phyloP scores from a whole-genome alignment of 2,888 invertebrate species.

The Automeris io region DNA sequence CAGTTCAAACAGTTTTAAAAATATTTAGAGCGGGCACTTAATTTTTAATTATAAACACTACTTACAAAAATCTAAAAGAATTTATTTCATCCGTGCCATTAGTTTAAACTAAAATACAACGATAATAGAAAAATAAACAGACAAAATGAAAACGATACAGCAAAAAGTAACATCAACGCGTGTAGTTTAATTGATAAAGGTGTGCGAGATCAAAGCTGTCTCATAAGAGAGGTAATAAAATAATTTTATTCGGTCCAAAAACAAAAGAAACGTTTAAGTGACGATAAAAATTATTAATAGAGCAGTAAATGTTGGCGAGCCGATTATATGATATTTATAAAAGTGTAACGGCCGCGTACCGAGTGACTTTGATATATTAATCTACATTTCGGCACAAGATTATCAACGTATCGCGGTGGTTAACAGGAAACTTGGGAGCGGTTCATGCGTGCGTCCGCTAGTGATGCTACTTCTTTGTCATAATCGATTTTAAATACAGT shows the following conservation, averaged over 20 bases:
- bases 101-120: too few relatives aligned
- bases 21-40: too few relatives aligned
- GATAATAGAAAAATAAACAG: too few relatives aligned
- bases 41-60: too few relatives aligned
- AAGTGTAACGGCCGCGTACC: constrained; percentile 18
- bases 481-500: too few relatives aligned
- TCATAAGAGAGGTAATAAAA: constrained; percentile 37
- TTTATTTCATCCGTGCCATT: too few relatives aligned
- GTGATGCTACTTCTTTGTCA: constrained; percentile 32
- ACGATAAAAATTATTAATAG: constrained; percentile 65
- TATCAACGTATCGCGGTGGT: constrained; percentile 47
- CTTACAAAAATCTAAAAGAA: too few relatives aligned
- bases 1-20: too few relatives aligned
- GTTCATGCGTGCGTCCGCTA: constrained; percentile 39
- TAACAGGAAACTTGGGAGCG: constrained; percentile 38
- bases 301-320: constrained; percentile 47
- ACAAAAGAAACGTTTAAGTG: constrained; percentile 62
- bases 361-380: constrained; percentile 57
- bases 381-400: constrained; percentile 52
- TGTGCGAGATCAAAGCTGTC: constrained; percentile 35
- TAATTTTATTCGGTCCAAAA: constrained; percentile 52
- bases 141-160: constrained; percentile 11
- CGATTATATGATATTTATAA: constrained; percentile 36
- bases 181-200: constrained; percentile 8
- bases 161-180: constrained; percentile 5